Conservation (phyloP, 2,888 invertebrate genomes). For the Gandaritis pyraliata region DNA sequence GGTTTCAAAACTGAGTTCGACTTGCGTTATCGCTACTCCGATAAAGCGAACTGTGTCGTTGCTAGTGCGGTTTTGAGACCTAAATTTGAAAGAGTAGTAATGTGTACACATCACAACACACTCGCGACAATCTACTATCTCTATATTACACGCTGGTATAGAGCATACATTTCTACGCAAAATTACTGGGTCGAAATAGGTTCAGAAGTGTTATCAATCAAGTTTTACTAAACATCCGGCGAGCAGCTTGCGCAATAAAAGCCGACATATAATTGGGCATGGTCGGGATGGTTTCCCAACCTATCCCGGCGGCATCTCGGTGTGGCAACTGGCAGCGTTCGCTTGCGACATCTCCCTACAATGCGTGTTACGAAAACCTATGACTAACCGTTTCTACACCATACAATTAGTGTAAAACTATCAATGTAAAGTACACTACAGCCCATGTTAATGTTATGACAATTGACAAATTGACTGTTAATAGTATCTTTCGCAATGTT, state of each 20-base stretch:
- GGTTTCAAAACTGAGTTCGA: constrained; percentile 81
- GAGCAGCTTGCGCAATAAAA: constrained; percentile 65
- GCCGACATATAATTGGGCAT: constrained; percentile 77
- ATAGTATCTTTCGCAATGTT: constrained; percentile 65
- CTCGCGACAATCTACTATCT: constrained; percentile 9
- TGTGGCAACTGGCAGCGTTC: constrained; percentile 71
- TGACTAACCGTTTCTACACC: constrained; percentile 68
- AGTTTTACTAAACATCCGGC: constrained; percentile 65
- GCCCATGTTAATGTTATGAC: constrained; percentile 48
- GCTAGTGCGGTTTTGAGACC: constrained; percentile 76
- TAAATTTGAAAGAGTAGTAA: constrained; percentile 63
- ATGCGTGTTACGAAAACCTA: constrained; percentile 82
- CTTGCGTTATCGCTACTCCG: constrained; percentile 81
- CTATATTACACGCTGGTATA: constrained; percentile 8
- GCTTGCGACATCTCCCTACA: constrained; percentile 82
- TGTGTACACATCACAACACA: constrained; percentile 33
- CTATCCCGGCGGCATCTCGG: constrained; percentile 79
- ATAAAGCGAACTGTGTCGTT: constrained; percentile 78
- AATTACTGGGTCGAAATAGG: constrained; percentile 25
- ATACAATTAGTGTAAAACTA: constrained; percentile 60
- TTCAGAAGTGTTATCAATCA: constrained; percentile 61
- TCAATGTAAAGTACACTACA: constrained; percentile 51
- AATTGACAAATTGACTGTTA: constrained; percentile 62
- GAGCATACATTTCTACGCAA: constrained; percentile 7
- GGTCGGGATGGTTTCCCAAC: constrained; percentile 83